phyloP scores from a whole-genome alignment of 2,888 invertebrate genomes.

The Epinotia bilunana region DNA sequence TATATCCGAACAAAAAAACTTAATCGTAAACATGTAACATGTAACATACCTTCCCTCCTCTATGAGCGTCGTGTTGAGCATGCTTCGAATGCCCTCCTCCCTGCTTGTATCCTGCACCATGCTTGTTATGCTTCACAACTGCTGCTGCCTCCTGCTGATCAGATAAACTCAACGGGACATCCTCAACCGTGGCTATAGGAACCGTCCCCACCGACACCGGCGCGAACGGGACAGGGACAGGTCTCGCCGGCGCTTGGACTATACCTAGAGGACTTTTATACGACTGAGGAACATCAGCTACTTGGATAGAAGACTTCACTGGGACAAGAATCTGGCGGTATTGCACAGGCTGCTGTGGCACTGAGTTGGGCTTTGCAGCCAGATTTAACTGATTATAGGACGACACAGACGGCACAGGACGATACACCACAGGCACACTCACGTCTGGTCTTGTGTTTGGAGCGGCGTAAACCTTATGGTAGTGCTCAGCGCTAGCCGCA shows the following conservation, averaged over 20 bases:
- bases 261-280: conserved; percentile 41
- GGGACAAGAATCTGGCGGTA: conserved; percentile 28
- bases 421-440: conserved; percentile 55
- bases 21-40: conserved; percentile 28
- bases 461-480: conserved; percentile 69
- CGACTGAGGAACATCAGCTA: conserved; percentile 50
- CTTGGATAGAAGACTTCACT: conserved; percentile 42
- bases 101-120: conserved; percentile 67
- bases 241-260: conserved; percentile 33
- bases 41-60: conserved; percentile 80
- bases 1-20: neutral
- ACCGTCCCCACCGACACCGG: conserved; percentile 13
- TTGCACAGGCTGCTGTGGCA: conserved; percentile 3
- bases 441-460: conserved; percentile 58
- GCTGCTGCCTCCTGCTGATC: conserved; percentile 61
- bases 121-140: conserved; percentile 65
- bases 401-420: conserved; percentile 49
- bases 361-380: conserved; percentile 15
- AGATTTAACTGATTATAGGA: conserved; percentile 34
- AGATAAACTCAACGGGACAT: conserved; percentile 53
- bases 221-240: conserved; percentile 7
- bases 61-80: conserved; percentile 78
- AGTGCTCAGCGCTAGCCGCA: conserved; percentile 77
- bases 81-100: conserved; percentile 84
- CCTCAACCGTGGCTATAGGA: conserved; percentile 54